Evolutionary conservation across 2,797 vertebrate genomes (phyloP), one percentile per base, ranked within the genome.

Genomic region (Mastacembelus armatus): DNA sequence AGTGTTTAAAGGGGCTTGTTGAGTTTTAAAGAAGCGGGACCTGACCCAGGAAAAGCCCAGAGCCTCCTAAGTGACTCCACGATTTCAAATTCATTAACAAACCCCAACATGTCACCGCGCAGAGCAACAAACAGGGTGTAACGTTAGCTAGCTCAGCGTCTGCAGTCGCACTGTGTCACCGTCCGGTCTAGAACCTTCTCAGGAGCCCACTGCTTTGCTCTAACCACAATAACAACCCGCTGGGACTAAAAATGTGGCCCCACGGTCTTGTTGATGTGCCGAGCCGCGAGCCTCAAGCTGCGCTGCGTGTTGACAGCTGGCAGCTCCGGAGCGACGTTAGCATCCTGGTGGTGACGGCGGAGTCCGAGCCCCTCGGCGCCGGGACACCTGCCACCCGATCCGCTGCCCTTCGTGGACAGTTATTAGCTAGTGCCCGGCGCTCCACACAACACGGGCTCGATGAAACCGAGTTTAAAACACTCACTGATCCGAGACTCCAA

Each of bases 401-500:
- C 3, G 7, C 36, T 19, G 24, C 56, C 18, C 7, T 32, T 38
- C 32, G 0, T 10, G 1, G n/a, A 3, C 4, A 1, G 22, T 6
- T 5, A 19, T 1, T 0, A 1, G 10, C 1, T 10, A 10, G 7
- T 11, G 58, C 12, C 32, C 0, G 11, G 1, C 12, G 35, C 12
- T 18, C 3, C 18, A 1, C 43, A 2, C 21, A 4, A 8, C 18
- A 16, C 0, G 0, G 21, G 9, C 38, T 8, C 14, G 10, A 22
- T 2, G 1, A 7, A 44, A 64, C 33, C 75, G n/a, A 70, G 80
- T 82, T 68, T n/a, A 32, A 79, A 81, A 86, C 76, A 97, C 97
- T 98, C 91, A 98, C 97, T 98, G 91, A 98, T 97, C 83, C 94
- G 91, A 81, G 95, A 95, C 93, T 98, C 96, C 91, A 98, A 92